A percentile compares a stretch with the other conserved stretches of the same genome.
These are phyloP conservation scores for Diarsia brunnea DNA, from an alignment of 2,888 invertebrate genomes.

Conservation along the genomic window DNA sequence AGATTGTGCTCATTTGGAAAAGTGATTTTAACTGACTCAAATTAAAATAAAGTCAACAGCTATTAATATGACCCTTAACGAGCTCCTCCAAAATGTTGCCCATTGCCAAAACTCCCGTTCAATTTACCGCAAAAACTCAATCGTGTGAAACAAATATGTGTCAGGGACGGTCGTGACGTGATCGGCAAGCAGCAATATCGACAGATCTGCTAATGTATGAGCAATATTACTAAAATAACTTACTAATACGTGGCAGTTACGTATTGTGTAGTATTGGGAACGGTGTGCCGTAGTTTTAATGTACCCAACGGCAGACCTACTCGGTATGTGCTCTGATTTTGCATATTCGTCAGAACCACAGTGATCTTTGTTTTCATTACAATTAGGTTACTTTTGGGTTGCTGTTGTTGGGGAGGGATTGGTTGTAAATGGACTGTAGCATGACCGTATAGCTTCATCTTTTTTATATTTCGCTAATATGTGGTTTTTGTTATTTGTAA, in stretches of 20 bases:
- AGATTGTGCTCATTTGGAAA: not conserved
- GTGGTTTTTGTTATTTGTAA: not conserved
- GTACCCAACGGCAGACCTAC: not conserved
- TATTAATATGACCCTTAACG: slow-evolving; percentile 14
- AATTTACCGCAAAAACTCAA: slow-evolving; percentile 53
- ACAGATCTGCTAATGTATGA: slow-evolving; percentile 65
- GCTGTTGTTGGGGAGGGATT: not conserved
- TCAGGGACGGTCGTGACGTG: slow-evolving; percentile 59
- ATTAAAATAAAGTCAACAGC: not conserved
- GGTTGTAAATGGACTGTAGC: not conserved
- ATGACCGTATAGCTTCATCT: not conserved
- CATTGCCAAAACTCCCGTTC: slow-evolving; percentile 13
- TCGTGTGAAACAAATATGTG: slow-evolving; percentile 56
- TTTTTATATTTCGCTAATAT: not conserved
- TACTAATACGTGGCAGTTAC: slow-evolving; percentile 49
- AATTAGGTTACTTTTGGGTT: not conserved
- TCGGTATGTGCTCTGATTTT: not conserved
- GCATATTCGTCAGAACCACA: not conserved
- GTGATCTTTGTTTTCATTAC: not conserved
- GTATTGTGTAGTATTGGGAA: slow-evolving; percentile 44
- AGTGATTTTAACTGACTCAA: not conserved
- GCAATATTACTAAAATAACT: slow-evolving; percentile 65
- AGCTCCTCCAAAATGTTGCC: not conserved
- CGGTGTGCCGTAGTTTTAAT: not conserved
- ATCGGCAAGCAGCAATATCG: slow-evolving; percentile 56